A percentile compares a stretch with the other conserved stretches of the same genome.
These are phyloP conservation scores for Probosciger aterrimus DNA, from an alignment of 2,113 vertebrate species.

Conservation along the genomic window DNA sequence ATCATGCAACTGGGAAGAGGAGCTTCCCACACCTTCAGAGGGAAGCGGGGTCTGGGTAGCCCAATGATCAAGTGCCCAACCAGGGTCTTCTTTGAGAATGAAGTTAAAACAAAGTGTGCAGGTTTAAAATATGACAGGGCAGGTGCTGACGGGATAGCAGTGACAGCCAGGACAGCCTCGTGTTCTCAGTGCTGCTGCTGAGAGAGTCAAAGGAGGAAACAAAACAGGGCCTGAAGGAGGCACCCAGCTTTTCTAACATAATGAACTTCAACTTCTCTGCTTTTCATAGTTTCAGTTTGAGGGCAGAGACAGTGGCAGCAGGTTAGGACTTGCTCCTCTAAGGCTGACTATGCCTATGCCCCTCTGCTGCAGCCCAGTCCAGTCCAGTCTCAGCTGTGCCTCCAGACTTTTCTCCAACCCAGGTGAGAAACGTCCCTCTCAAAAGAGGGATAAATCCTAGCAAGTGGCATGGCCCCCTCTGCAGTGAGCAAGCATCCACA, in stretches of 20 bases:
- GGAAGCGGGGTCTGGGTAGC: background rate
- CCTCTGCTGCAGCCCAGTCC: background rate
- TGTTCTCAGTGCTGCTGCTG: background rate
- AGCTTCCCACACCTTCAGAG: background rate
- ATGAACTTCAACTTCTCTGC: background rate
- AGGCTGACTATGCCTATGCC: background rate
- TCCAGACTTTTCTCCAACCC: background rate
- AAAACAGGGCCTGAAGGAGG: background rate
- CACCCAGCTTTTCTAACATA: background rate
- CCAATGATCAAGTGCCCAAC: background rate
- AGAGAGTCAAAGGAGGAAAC: background rate
- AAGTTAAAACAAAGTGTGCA: background rate
- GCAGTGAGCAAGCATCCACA: background rate
- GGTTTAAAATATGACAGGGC: background rate
- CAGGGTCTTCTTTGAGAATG: background rate
- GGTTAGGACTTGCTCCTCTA: background rate
- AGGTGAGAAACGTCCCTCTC: background rate
- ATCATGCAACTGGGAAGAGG: rapidly evolving
- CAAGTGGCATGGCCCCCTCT: rapidly evolving
- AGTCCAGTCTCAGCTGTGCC: background rate
- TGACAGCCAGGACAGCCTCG: background rate
- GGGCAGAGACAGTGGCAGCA: background rate
- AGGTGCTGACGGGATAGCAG: background rate
- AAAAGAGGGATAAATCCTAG: background rate
- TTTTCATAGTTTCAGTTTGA: background rate